These are phyloP conservation scores for Ceratosolen solmsi DNA, from an alignment of 1,140 invertebrate genomes.

Conservation along the genomic window DNA sequence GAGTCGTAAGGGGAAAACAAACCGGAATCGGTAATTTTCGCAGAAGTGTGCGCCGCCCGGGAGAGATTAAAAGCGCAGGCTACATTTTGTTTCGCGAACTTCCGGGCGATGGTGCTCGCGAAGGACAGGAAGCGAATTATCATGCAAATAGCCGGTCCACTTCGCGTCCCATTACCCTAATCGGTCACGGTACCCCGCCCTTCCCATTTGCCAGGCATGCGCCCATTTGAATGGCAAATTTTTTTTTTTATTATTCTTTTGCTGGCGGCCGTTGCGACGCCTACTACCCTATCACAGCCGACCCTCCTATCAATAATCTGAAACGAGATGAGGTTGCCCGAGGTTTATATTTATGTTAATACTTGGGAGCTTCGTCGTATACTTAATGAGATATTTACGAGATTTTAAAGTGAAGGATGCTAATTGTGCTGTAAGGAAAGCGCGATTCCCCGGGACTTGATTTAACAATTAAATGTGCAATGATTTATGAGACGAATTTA, in stretches of 20 bases:
- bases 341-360: constrained; percentile 18
- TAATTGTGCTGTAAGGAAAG: too few relatives aligned
- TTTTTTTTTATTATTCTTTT: constrained; percentile 42
- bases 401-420: background rate
- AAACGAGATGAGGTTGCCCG: background rate
- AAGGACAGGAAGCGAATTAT: constrained; percentile 58
- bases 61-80: constrained; percentile 24
- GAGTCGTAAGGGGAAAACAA: background rate
- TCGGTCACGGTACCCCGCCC: constrained; percentile 53
- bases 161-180: constrained; percentile 61
- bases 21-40: constrained; percentile 25
- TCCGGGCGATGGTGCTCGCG: background rate
- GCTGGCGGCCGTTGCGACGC: too few relatives aligned
- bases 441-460: too few relatives aligned
- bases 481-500: too few relatives aligned
- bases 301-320: constrained; percentile 45
- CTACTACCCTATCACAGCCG: too few relatives aligned
- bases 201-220: constrained; percentile 49
- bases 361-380: background rate
- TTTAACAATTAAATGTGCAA: too few relatives aligned
- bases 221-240: constrained; percentile 61
- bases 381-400: background rate
- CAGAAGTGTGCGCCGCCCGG: background rate
- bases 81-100: constrained; percentile 47
- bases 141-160: constrained; percentile 61